Evolutionary conservation across 1,140 invertebrate genomes (phyloP).

Genomic region (Neelides sp.): DNA sequence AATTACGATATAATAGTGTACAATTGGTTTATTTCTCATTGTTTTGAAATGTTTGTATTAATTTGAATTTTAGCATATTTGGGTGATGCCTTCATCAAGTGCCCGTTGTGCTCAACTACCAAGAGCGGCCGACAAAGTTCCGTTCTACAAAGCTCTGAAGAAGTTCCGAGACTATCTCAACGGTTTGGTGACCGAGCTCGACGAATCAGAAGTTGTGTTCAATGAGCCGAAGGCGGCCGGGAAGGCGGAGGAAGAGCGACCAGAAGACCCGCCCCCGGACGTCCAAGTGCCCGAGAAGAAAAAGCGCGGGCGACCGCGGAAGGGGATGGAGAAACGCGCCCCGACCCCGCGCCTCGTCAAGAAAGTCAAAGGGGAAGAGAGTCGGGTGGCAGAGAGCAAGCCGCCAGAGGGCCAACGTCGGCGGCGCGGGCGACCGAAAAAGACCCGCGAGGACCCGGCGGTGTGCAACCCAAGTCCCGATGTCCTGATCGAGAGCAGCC

Average conservation of each 20-base stretch:
- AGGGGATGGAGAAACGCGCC: constrained; percentile 29
- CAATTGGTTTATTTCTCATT: not conserved
- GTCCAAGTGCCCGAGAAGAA: constrained; percentile 32
- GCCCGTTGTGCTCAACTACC: constrained; percentile 90
- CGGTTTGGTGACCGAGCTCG: constrained; percentile 69
- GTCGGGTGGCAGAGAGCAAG: no score
- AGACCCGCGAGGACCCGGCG: constrained; percentile 41
- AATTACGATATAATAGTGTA: no score
- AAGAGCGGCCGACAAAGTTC: constrained; percentile 88
- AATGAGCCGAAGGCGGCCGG: constrained; percentile 49
- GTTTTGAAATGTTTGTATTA: constrained; percentile 2
- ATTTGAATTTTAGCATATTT: constrained; percentile 66
- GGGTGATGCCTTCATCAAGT: constrained; percentile 96
- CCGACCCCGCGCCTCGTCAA: no score
- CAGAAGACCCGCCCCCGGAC: not conserved
- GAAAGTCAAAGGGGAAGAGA: no score
- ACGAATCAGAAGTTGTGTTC: constrained; percentile 85
- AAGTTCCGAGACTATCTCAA: constrained; percentile 91
- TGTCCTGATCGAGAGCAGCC: constrained; percentile 12
- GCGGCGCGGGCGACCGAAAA: constrained; percentile 74
- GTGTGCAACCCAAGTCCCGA: constrained; percentile 23
- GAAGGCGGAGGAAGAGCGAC: constrained; percentile 4
- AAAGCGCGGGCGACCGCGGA: constrained; percentile 33
- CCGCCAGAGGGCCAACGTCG: no score
- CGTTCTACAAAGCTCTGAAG: constrained; percentile 87